Percentiles rank a stretch among this genome's conserved stretches.
These are phyloP conservation scores for Psophia crepitans DNA, from an alignment of 2,113 vertebrate genomes.

Conservation along the genomic window DNA sequence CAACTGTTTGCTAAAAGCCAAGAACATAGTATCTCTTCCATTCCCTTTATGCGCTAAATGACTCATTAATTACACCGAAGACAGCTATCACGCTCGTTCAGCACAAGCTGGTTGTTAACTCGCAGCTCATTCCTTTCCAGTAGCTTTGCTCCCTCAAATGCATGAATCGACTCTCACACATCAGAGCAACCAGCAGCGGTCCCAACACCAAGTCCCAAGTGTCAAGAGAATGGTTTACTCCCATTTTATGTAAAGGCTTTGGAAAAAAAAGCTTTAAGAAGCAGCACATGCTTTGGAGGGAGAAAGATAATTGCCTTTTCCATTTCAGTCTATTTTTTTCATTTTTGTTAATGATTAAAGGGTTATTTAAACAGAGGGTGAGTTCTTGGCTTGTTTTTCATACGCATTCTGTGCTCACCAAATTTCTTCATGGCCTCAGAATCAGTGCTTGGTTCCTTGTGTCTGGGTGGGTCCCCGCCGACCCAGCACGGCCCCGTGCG, in stretches of 20 bases:
- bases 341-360: neutral
- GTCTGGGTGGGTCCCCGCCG: neutral
- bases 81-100: neutral
- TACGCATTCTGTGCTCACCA: neutral
- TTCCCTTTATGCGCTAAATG: neutral
- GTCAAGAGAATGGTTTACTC: accelerated
- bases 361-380: neutral
- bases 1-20: neutral
- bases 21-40: neutral
- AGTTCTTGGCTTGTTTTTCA: neutral
- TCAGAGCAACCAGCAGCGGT: neutral
- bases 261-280: neutral
- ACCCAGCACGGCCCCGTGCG: neutral
- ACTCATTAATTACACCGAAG: neutral
- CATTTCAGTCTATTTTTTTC: neutral
- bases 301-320: neutral
- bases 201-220: accelerated
- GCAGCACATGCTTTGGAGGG: neutral
- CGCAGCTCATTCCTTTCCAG: neutral
- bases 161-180: accelerated
- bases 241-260: neutral
- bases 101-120: neutral
- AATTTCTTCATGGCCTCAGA: neutral
- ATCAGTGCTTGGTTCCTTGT: neutral
- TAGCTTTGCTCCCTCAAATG: neutral